Evolutionary conservation across 2,797 vertebrate species (phyloP).

Genomic region (Rhadinocentrus ornatus): DNA sequence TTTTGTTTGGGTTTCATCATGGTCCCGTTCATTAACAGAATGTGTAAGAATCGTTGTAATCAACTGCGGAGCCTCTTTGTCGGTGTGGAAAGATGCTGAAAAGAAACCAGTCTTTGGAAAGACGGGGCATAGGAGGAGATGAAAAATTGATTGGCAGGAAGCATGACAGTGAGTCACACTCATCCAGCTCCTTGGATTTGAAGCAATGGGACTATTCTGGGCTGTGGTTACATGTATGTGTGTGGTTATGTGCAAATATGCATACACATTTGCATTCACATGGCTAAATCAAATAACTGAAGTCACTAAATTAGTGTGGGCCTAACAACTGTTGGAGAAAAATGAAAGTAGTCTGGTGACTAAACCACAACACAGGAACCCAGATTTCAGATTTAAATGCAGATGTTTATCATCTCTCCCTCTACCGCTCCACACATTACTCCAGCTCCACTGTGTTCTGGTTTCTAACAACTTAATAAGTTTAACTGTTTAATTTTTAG

Average conservation of each 20-base stretch:
- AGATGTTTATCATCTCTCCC: slow-evolving; percentile 55
- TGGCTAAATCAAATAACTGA: slow-evolving; percentile 63
- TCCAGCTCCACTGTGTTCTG: background rate
- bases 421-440: slow-evolving; percentile 27
- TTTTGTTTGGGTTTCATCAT: background rate
- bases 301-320: slow-evolving; percentile 63
- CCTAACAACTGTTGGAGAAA: slow-evolving; percentile 63
- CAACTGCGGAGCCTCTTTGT: slow-evolving; percentile 68
- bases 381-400: slow-evolving; percentile 64
- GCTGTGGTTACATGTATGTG: slow-evolving; percentile 59
- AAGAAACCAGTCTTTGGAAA: slow-evolving; percentile 59
- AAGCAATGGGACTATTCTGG: slow-evolving; percentile 61
- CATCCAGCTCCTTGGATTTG: slow-evolving; percentile 55
- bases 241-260: slow-evolving; percentile 26
- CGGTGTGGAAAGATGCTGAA: slow-evolving; percentile 74
- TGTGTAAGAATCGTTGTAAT: slow-evolving; percentile 42
- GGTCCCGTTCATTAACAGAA: slow-evolving; percentile 24
- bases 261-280: slow-evolving; percentile 23
- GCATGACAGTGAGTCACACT: slow-evolving; percentile 59
- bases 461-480: slow-evolving; percentile 1
- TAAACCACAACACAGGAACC: slow-evolving; percentile 81
- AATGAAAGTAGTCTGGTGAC: slow-evolving; percentile 81
- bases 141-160: slow-evolving; percentile 72
- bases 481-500: too few relatives aligned
- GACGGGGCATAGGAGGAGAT: slow-evolving; percentile 33